phyloP scores from a whole-genome alignment of 2,113 vertebrate genomes.

The Xiphophorus maculatus region DNA sequence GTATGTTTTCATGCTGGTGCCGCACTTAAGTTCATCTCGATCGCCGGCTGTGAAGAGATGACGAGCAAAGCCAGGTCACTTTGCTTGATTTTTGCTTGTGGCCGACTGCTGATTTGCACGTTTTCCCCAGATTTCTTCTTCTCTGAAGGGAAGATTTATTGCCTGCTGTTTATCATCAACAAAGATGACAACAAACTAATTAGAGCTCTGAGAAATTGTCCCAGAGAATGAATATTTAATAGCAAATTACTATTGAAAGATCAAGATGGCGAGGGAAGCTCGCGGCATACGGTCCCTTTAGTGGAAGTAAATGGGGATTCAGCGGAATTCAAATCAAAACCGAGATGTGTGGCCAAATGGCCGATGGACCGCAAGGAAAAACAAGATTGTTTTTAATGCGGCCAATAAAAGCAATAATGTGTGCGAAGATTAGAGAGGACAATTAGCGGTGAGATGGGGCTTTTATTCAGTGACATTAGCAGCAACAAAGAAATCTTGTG shows the following conservation, averaged over 20 bases:
- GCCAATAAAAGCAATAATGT: constrained; percentile 57
- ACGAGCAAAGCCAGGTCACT: constrained; percentile 25
- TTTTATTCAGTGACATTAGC: constrained; percentile 54
- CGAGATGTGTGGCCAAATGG: constrained; percentile 28
- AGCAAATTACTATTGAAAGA: constrained; percentile 11
- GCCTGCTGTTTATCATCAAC: neutral
- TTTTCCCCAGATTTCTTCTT: neutral
- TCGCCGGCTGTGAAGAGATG: constrained; percentile 38
- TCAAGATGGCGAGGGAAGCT: constrained; percentile 1
- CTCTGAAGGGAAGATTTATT: constrained; percentile 2
- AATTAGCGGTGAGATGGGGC: constrained; percentile 49
- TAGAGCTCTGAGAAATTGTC: constrained; percentile 13
- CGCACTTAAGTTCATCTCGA: constrained; percentile 28
- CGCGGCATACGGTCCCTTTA: neutral
- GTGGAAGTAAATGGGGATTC: constrained; percentile 10
- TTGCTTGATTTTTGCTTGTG: constrained; percentile 4
- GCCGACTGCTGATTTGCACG: neutral
- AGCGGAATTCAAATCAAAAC: constrained; percentile 35
- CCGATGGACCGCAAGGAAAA: constrained; percentile 19
- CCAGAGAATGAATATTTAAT: constrained; percentile 22
- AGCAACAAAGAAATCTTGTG: constrained; percentile 44
- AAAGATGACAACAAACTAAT: constrained; percentile 18
- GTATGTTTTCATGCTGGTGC: constrained; percentile 14
- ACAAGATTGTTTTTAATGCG: constrained; percentile 23
- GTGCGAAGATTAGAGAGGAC: constrained; percentile 45